Percentiles rank a stretch among this genome's conserved stretches.
Conservation (phyloP, 37 sponge, comb jelly and placozoan genomes). For the Lycopodina hypogea region DNA sequence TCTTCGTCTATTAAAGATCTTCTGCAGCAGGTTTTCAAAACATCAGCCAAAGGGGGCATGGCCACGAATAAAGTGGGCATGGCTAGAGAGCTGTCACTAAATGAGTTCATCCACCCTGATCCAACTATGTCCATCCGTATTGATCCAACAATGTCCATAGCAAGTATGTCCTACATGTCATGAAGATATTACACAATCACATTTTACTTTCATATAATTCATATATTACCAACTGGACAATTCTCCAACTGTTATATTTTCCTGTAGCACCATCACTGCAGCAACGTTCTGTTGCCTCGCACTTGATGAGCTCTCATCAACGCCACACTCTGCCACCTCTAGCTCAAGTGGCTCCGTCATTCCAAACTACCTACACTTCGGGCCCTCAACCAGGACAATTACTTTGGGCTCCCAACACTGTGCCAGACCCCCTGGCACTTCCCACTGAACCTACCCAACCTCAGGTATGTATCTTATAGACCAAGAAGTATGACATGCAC, state of each 20-base stretch:
- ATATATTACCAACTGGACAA: neutral
- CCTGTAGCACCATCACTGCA: neutral
- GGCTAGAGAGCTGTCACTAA: neutral
- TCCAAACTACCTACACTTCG: neutral
- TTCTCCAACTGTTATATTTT: neutral
- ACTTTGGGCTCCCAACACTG: slow-evolving; percentile 17
- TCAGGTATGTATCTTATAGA: slow-evolving; percentile 5
- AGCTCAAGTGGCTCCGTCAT: neutral
- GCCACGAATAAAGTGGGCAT: neutral
- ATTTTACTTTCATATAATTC: neutral
- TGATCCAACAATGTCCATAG: neutral
- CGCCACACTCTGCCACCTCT: slow-evolving; percentile 1
- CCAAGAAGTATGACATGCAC: too few species aligned
- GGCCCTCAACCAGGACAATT: slow-evolving; percentile 17
- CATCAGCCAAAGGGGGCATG: neutral
- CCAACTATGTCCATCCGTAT: neutral
- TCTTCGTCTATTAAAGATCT: slow-evolving; percentile 7
- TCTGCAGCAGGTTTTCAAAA: neutral
- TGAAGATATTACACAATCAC: neutral
- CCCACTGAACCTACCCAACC: neutral
- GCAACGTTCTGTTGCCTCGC: neutral
- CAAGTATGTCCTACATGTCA: neutral
- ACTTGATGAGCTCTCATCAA: neutral
- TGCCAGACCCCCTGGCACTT: slow-evolving; percentile 2
- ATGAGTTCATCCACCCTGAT: neutral